These are phyloP conservation scores for Orussus abietinus DNA, from an alignment of 1,140 invertebrate species.

Conservation along the genomic window DNA sequence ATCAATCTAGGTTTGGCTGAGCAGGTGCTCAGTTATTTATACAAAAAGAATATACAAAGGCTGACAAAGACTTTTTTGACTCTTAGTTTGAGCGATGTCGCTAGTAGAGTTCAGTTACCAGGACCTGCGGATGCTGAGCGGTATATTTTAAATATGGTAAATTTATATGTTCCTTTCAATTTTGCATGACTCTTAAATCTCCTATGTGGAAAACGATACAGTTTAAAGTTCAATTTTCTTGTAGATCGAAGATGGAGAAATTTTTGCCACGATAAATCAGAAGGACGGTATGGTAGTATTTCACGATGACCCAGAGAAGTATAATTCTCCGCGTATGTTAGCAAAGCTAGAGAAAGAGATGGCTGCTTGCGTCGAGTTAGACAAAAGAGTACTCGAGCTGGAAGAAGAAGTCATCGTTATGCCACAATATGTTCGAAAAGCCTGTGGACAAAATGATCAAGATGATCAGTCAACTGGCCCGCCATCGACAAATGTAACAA, in stretches of 20 bases:
- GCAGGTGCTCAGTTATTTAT: constrained; percentile 82
- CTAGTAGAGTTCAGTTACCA: constrained; percentile 80
- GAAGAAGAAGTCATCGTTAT: constrained; percentile 92
- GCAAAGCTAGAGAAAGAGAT: constrained; percentile 84
- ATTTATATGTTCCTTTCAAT: constrained; percentile 13
- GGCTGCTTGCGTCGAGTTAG: constrained; percentile 78
- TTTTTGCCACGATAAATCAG: constrained; percentile 95
- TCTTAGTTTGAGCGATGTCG: constrained; percentile 89
- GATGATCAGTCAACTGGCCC: constrained; percentile 58
- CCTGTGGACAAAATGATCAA: constrained; percentile 59
- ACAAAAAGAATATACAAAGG: constrained; percentile 95
- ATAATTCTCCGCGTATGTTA: constrained; percentile 83
- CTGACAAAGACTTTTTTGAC: constrained; percentile 97
- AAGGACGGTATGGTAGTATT: constrained; percentile 98
- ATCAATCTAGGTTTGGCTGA: constrained; percentile 78
- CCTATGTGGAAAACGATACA: too few relatives aligned
- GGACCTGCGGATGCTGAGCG: constrained; percentile 85
- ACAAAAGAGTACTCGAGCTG: constrained; percentile 85
- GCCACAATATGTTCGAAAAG: constrained; percentile 79
- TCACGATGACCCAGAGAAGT: constrained; percentile 93
- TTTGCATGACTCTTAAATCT: too few relatives aligned
- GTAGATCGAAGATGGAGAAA: constrained; percentile 95
- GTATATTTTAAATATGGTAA: constrained; percentile 92
- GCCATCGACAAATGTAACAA: constrained; percentile 54
- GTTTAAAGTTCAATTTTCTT: constrained; percentile 12